Evolutionary conservation across 2,797 vertebrate species (phyloP), one percentile per base, ranked within the genome.

Genomic region (Gymnoscopelus microlampas): DNA sequence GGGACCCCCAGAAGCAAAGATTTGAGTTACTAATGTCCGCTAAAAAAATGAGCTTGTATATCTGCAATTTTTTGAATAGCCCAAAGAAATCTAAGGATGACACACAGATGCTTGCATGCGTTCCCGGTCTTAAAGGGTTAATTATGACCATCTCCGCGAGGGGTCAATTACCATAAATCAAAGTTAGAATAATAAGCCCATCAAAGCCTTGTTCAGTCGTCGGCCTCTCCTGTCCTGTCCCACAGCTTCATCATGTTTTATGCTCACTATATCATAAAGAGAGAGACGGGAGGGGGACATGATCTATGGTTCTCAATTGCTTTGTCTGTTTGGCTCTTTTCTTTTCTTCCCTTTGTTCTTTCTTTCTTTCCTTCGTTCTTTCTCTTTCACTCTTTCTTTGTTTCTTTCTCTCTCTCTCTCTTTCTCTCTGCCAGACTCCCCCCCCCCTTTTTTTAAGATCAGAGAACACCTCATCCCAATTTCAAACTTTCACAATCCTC

Each of bases 81-180:
- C n/a, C n/a, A n/a, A n/a, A n/a, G n/a, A n/a, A n/a, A n/a, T n/a
- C n/a, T n/a, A n/a, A n/a, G n/a, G n/a, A n/a, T n/a, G n/a, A n/a
- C n/a, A n/a, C n/a, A n/a, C n/a, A n/a, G n/a, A n/a, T n/a, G n/a
- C n/a, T n/a, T n/a, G n/a, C n/a, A n/a, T n/a, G n/a, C n/a, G n/a
- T n/a, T n/a, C n/a, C n/a, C n/a, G n/a, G n/a, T n/a, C n/a, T n/a
- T n/a, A n/a, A n/a, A n/a, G n/a, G n/a, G n/a, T n/a, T n/a, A 91
- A 89, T 91, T 89, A 91, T 87, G 78, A 87, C 74, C 71, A 78
- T 82, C 74, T 79, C 74, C 81, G 85, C 82, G 49, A 85, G 83
- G 83, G 89, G 87, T 93, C 90, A 91, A 88, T 91, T 80, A 87
- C 78, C 85, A 88, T 92, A 91, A 91, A 93, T 91, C 89, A 89